Conservation (phyloP, 1,140 invertebrate species). For the Cecropterus lyciades region DNA sequence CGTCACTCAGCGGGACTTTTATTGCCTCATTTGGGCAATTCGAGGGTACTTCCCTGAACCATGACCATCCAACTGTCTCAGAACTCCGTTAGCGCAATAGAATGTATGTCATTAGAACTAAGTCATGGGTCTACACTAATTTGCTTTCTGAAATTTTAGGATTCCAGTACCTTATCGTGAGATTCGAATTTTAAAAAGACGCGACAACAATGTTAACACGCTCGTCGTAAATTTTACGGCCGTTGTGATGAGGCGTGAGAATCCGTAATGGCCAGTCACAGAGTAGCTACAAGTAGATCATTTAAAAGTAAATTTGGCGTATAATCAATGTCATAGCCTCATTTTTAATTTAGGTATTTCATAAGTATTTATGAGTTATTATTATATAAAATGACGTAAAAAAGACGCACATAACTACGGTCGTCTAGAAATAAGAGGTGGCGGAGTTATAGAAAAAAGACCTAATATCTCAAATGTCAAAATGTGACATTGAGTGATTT, state of each 20-base stretch:
- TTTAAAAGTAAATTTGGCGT: constrained; percentile 32
- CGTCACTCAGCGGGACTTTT: constrained; percentile 68
- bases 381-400: constrained; percentile 16
- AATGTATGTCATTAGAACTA: not conserved
- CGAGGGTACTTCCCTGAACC: constrained; percentile 66
- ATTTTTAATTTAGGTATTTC: not conserved
- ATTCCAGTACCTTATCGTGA: constrained; percentile 44
- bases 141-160: constrained; percentile 27
- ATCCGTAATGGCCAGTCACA: constrained; percentile 54
- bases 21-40: constrained; percentile 67
- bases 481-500: constrained; percentile 85
- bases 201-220: constrained; percentile 55
- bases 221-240: constrained; percentile 70
- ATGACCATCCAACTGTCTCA: constrained; percentile 48
- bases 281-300: constrained; percentile 37
- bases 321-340: constrained; percentile 5
- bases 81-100: constrained; percentile 37
- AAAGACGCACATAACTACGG: constrained; percentile 39
- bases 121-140: constrained; percentile 7
- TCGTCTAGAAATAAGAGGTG: constrained; percentile 63
- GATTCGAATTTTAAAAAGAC: constrained; percentile 58
- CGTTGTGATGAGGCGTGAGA: constrained; percentile 64
- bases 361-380: not conserved
- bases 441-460: constrained; percentile 83
- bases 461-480: constrained; percentile 85